Evolutionary conservation across 2,888 invertebrate species (phyloP), one percentile per base, ranked within the genome.

Genomic region (Hyposoter didymator): DNA sequence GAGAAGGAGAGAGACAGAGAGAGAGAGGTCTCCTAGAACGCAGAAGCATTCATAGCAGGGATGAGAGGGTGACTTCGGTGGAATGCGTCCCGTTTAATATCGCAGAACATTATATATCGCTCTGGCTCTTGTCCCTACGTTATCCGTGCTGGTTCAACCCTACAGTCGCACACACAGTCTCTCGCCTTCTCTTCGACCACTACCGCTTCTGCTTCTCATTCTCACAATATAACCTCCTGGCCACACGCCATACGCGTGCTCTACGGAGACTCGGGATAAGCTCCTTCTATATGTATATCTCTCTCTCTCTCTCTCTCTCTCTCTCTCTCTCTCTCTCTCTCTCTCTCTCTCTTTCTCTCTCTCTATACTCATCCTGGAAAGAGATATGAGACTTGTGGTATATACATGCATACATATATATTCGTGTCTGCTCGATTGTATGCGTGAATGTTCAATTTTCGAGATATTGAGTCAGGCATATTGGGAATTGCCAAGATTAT

Each of bases 1-100:
- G 74, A 74, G 69, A 49, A 70, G 49, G 66, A 82, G 62, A 73
- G 43, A 88, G 88, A 73, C 84, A 86, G 83, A 83, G 72, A 87
- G 74, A 76, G 87, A 76, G 62, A 88, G 89, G 86, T 89, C 89
- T 88, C 88, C 90, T 87, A 89, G 89, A 88, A 90, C 90, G 90
- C 90, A 90, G 92, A 91, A 92, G 92, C 93, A 93, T 93, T 92
- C 92, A 92, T 91, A 91, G 91, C 90, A 90, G 91, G 89, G 91
- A 91, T 90, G 89, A 90, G 91, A 91, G 92, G 92, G 92, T 92
- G 92, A 92, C 91, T 91, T 91, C 90, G 90, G 91, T 93, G 93
- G 93, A 93, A 94, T 94, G 93, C 93, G 92, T 91, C 92, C 93
- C 93, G 93, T 94, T 94, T 93, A 93, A 94, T 94, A 93, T 93